These are phyloP conservation scores for Malurus leucopterus DNA, from an alignment of 2,797 vertebrate species.

Conservation along the genomic window DNA sequence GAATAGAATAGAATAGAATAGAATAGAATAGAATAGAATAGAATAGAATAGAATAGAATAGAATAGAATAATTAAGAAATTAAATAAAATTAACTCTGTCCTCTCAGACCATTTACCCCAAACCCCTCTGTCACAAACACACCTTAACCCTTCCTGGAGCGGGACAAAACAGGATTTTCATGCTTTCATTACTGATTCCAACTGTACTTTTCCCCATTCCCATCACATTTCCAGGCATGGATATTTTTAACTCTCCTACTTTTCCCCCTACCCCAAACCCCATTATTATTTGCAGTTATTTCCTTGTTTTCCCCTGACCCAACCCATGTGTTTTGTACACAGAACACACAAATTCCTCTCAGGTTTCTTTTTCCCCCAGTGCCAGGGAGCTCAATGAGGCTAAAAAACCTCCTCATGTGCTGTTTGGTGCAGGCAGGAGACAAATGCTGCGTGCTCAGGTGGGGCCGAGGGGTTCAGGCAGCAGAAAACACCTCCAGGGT, in stretches of 20 bases:
- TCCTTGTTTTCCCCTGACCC: neutral
- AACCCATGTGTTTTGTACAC: neutral
- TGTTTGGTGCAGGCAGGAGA: neutral
- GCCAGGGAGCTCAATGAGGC: slow-evolving; percentile 20
- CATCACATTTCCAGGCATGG: neutral
- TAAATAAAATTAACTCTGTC: neutral
- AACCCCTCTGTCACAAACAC: neutral
- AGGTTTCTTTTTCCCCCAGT: neutral
- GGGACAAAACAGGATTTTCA: neutral
- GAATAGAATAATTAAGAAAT: neutral
- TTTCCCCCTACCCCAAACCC: neutral
- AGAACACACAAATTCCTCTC: neutral
- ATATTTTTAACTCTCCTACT: neutral
- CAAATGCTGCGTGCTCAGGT: neutral
- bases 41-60: neutral
- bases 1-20: too few species aligned
- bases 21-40: neutral
- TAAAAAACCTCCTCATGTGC: neutral
- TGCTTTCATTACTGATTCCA: neutral
- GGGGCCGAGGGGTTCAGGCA: slow-evolving; percentile 23
- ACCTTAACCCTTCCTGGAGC: neutral
- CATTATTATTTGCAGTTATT: neutral
- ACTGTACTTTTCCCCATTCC: neutral
- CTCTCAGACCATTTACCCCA: neutral
- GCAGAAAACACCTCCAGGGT: slow-evolving; percentile 33